These are phyloP conservation scores for Bombus difficillimus DNA, from an alignment of 1,140 invertebrate genomes.

Conservation along the genomic window DNA sequence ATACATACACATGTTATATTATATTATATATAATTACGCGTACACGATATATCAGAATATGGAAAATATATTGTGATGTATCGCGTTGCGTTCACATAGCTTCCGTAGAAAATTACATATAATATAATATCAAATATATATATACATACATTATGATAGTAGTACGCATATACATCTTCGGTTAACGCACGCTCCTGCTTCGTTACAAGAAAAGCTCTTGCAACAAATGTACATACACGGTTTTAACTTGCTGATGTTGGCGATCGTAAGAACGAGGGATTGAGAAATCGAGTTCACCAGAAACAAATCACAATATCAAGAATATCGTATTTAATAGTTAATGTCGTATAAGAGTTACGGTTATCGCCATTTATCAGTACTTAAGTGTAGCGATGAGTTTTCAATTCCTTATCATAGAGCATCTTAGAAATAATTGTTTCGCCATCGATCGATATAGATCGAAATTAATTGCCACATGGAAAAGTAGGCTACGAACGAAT, in stretches of 20 bases:
- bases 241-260: not conserved
- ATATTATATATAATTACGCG: constrained; percentile 41
- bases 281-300: not conserved
- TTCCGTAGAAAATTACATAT: constrained; percentile 44
- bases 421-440: not conserved
- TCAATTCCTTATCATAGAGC: not conserved
- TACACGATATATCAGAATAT: constrained; percentile 24
- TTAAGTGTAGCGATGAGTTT: not conserved
- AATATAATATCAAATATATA: constrained; percentile 32
- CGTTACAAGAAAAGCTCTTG: not conserved
- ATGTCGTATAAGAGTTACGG: no score
- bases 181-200: not conserved
- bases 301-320: not conserved
- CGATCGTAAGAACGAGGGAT: not conserved
- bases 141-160: not conserved
- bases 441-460: not conserved
- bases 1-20: constrained; percentile 25
- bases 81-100: not conserved
- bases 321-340: not conserved
- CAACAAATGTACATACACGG: constrained; percentile 22
- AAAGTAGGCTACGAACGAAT: no score
- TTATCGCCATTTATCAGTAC: not conserved
- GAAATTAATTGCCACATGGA: not conserved
- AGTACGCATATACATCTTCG: not conserved
- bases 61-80: constrained; percentile 22